These are phyloP conservation scores for Patagioenas fasciata DNA, from an alignment of 2,113 vertebrate species.

Conservation along the genomic window DNA sequence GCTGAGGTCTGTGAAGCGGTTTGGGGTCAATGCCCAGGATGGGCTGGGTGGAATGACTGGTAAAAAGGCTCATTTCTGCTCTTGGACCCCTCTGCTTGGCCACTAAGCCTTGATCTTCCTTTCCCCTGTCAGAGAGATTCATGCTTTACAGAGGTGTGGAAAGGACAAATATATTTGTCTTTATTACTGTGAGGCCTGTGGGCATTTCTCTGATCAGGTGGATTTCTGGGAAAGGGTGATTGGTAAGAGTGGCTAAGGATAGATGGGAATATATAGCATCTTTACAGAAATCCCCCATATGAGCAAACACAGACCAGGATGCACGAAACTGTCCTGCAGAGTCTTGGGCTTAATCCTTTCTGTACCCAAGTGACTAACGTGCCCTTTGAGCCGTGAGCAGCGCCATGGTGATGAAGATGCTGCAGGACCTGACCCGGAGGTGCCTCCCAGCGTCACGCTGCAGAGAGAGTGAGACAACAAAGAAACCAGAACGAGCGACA, in stretches of 20 bases:
- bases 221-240: neutral
- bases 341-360: neutral
- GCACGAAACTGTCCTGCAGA: neutral
- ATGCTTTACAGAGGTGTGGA: neutral
- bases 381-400: neutral
- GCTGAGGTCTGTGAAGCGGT: neutral
- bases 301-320: neutral
- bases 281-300: neutral
- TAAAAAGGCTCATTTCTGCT: neutral
- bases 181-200: neutral
- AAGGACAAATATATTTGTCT: neutral
- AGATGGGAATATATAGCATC: neutral
- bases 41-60: neutral
- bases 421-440: neutral
- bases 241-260: neutral
- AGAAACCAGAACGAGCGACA: neutral
- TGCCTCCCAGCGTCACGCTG: neutral
- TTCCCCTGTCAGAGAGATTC: neutral
- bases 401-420: neutral
- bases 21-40: neutral
- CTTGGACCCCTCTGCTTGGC: neutral
- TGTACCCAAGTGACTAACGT: neutral
- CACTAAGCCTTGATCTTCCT: neutral
- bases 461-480: neutral
- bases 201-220: neutral